Percentiles rank a stretch among this genome's conserved stretches.
These are phyloP conservation scores for Eueremaeus valkanovi DNA, from an alignment of 2,888 invertebrate genomes.

Conservation along the genomic window DNA sequence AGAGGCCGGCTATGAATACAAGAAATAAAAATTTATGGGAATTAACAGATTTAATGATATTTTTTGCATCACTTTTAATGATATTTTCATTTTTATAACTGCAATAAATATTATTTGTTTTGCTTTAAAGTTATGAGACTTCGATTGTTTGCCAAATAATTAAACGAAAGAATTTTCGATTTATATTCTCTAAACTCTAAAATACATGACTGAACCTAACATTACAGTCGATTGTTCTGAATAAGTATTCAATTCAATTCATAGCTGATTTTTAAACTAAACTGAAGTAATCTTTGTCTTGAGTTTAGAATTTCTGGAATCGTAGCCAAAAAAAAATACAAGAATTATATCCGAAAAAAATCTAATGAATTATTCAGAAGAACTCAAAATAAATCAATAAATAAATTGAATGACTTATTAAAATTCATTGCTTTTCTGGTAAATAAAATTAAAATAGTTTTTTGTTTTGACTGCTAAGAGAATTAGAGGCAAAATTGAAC, in stretches of 20 bases:
- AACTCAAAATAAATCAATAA: conserved; percentile 18
- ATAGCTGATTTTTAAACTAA: background rate
- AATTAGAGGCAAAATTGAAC: background rate
- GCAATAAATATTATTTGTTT: no score
- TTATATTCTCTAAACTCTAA: no score
- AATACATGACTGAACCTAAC: no score
- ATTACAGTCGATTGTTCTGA: no score
- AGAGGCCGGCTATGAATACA: conserved; percentile 71
- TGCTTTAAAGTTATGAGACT: no score
- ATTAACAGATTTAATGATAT: background rate
- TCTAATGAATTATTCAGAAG: conserved; percentile 11
- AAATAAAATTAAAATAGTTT: background rate
- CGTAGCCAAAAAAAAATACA: no score
- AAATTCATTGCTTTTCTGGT: conserved; percentile 1
- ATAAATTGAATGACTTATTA: conserved; percentile 8
- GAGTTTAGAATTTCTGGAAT: no score
- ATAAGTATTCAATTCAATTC: no score
- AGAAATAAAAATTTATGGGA: background rate
- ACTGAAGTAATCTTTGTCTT: background rate
- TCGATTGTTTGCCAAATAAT: background rate
- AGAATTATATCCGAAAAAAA: no score
- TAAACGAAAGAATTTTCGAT: no score
- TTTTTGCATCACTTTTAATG: background rate
- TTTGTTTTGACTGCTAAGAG: background rate
- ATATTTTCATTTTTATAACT: background rate